Evolutionary conservation across 2,888 invertebrate species (phyloP).

Genomic region (Dichetophora obliterata): DNA sequence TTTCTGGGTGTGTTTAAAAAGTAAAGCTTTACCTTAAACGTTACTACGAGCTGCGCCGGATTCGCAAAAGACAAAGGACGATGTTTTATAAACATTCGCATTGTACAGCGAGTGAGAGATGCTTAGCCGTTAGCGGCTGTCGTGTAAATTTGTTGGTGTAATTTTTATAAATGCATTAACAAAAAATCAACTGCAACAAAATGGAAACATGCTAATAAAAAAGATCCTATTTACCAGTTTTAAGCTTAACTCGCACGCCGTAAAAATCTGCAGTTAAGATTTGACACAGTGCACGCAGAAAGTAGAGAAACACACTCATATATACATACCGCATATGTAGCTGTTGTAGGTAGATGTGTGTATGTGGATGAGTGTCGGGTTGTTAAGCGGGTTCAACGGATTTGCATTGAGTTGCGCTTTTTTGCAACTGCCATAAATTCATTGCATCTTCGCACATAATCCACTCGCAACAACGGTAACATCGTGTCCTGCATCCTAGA

Average conservation of each 20-base stretch:
- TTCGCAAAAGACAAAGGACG: too few species aligned
- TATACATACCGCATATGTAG: background rate
- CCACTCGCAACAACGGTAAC: background rate
- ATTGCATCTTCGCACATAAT: slow-evolving; percentile 35
- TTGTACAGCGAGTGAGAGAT: too few species aligned
- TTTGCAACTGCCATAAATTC: slow-evolving; percentile 33
- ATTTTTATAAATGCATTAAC: too few species aligned
- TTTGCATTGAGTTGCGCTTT: slow-evolving; percentile 19
- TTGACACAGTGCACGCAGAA: background rate
- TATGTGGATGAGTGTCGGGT: background rate
- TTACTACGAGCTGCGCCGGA: background rate
- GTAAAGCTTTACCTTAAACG: slow-evolving; percentile 8
- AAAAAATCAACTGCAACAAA: too few species aligned
- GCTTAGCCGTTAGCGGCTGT: too few species aligned
- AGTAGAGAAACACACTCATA: too few species aligned
- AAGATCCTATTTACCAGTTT: background rate
- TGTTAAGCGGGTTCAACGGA: slow-evolving; percentile 12
- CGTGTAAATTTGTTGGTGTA: too few species aligned
- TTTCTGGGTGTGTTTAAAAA: too few species aligned
- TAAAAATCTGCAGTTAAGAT: background rate
- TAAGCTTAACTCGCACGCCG: background rate
- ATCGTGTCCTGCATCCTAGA: background rate
- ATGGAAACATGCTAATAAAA: too few species aligned
- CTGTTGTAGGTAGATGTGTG: background rate
- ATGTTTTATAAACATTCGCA: too few species aligned